phyloP scores from a whole-genome alignment of 2,888 invertebrate genomes.

The Hirtodrosophila trivittata region DNA sequence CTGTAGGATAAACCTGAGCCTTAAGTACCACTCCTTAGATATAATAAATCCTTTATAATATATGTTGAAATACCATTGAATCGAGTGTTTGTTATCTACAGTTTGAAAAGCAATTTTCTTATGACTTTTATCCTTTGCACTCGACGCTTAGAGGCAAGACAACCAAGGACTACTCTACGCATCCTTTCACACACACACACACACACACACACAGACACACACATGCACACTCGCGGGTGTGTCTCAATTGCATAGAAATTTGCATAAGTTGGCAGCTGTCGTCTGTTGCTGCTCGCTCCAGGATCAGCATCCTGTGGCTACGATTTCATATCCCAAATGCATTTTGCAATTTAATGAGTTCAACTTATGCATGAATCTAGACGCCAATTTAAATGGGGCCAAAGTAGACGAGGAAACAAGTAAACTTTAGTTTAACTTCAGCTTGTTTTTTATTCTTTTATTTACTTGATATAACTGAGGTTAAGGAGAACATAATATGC shows the following conservation, averaged over 20 bases:
- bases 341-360: conserved; percentile 48
- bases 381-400: conserved; percentile 35
- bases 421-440: conserved; percentile 18
- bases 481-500: no score
- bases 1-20: no score
- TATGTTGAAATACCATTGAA: conserved; percentile 14
- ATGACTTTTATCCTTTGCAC: conserved; percentile 64
- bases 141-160: conserved; percentile 47
- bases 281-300: conserved; percentile 3
- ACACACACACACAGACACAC: conserved; percentile 5
- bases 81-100: conserved; percentile 42
- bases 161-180: conserved; percentile 50
- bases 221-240: conserved; percentile 48
- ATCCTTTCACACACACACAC: conserved; percentile 21
- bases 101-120: conserved; percentile 71
- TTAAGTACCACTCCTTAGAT: no score
- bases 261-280: conserved; percentile 73
- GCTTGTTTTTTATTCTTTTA: conserved; percentile 21
- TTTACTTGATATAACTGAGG: no score
- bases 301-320: conserved; percentile 33
- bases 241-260: conserved; percentile 72
- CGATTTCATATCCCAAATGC: conserved; percentile 37
- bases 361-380: conserved; percentile 39
- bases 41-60: not conserved
- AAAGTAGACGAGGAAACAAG: not conserved